Evolutionary conservation across 2,888 invertebrate genomes (phyloP), one percentile per base, ranked within the genome.

Genomic region (Caenorhabditis macrosperma): DNA sequence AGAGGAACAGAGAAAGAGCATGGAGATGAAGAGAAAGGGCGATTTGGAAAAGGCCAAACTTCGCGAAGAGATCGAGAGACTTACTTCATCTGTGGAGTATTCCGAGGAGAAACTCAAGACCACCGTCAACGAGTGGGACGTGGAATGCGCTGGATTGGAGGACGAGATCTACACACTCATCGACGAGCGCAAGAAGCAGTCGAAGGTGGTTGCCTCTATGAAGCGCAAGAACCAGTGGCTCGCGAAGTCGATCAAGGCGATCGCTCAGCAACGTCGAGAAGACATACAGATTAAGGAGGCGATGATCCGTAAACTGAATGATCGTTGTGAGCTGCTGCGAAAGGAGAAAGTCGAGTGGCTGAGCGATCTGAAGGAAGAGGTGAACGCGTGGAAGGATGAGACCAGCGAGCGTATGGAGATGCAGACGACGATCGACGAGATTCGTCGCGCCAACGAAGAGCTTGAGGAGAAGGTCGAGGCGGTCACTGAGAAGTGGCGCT

Each of bases 391-490:
- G 61, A 46, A 63, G 17, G 38, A 46, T 9, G 33, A 61, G 24
- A 46, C 12, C 17, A 10, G 17, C 1, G 38, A 38, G 15, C 44
- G 57, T 9, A 20, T n/a, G 28, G 38, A 35, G 15, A 12, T 64
- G 46, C n/a, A 63, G 22, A 26, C 48, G 3, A 30, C 28, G 17
- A 50, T 50, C n/a, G 52, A 50, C 6, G 59, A 66, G 5, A 64
- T 66, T 5, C 12, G 59, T 24, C 30, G 50, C n/a, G 20, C 30
- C 24, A 66, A 74, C 44, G 26, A 35, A 7, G 17, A 7, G 9
- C 57, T 72, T 6, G 72, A 72, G 46, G 63, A 72, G 48, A 55
- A 57, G 20, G 20, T 63, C 15, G 72, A 63, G 5, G 38, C 7
- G 4, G 48, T 72, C 5, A 55, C 57, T 3, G 55, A 26, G 22